Base-by-base conservation (phyloP, 2,888 invertebrate genomes). In the Anorthoa munda region DNA sequence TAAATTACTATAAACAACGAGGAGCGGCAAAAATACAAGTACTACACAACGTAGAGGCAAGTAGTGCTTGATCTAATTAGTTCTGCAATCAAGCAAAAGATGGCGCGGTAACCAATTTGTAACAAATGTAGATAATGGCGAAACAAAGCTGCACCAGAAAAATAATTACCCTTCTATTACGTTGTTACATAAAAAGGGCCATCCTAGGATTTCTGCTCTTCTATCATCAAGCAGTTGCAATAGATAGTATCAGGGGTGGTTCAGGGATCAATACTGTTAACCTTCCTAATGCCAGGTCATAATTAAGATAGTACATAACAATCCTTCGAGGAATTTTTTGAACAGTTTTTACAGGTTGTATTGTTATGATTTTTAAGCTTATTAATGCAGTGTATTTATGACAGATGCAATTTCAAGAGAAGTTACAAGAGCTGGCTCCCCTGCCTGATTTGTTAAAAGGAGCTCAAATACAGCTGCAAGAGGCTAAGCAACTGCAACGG, bases 371-470 rank as follows among this genome's bases (percentile, higher is more conserved):
- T 1, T 48, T 31, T 15, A 64, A n/a, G 31, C 15, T 15, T 60
- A 48, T 23, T 64, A 59, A 39, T n/a, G 9, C 45, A 21, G 17
- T 46, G 13, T 55, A 23, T 73, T 79, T 73, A 21, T 53, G 13
- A 46, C 76, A 95, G 95, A 93, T 94, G 91, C 95, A 95, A 77
- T 96, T 96, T 69, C 94, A 95, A 92, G 95, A 95, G 80, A 95
- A 95, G 72, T 83, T 96, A 3, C 93, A 94, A 75, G 95, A 95
- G 70, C 81, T 96, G 23, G 93, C 95, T 0, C 95, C 95, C 0
- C 74, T 96, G 50, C 95, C 96, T 0, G 95, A 95, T 77, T 82
- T 96, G 51, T 79, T 96, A 69, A 95, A 95, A 83, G 94, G 94
- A 1, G 93, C 95, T 0, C 95, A 95, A 73, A 94, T 95, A 15